Evolutionary conservation across 2,113 vertebrate species (phyloP), one percentile per base, ranked within the genome.

Genomic region (Anolis carolinensis): DNA sequence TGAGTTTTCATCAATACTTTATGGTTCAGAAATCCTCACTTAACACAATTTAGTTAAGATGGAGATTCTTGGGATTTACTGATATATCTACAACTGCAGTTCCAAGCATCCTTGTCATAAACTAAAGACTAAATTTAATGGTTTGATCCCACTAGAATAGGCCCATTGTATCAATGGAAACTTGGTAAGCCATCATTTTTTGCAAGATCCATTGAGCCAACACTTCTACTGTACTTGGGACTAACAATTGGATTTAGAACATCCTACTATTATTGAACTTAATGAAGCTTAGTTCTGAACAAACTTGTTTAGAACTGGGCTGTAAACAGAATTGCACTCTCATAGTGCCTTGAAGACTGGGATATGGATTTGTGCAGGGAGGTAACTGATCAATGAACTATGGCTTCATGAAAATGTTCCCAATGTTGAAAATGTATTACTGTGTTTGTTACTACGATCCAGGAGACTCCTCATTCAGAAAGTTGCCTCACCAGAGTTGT

Each of bases 391-490:
- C 16, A 59, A 79, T 5, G 79, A 73, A 32, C 20, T 39, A 16
- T 72, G 70, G 16, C 88, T 86, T 50, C 62, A 0, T 87, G 59
- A 20, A 20, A 18, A 21, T 71, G n/a, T 86, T 72, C 50, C 67
- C 72, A 14, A 74, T 62, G 73, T 62, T 84, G 21, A 52, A 82
- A 32, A 44, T 83, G 6, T 9, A 90, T 93, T 86, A 81, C 32
- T 63, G 27, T 3, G 85, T 79, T 87, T 86, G 81, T 86, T 82
- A 70, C 27, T 91, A 86, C 79, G 90, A 85, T 73, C 50, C 63
- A 36, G 16, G 68, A 88, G 25, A 88, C 88, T 92, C 48, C 78
- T 90, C 73, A 84, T 87, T 50, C 36, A 67, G 62, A 59, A 90
- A 87, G 52, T 79, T 89, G 3, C 81, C 80, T 91, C 34, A 82